Evolutionary conservation across 2,797 vertebrate genomes (phyloP), one percentile per base, ranked within the genome.

Genomic region (Tympanoctomys barrerae): DNA sequence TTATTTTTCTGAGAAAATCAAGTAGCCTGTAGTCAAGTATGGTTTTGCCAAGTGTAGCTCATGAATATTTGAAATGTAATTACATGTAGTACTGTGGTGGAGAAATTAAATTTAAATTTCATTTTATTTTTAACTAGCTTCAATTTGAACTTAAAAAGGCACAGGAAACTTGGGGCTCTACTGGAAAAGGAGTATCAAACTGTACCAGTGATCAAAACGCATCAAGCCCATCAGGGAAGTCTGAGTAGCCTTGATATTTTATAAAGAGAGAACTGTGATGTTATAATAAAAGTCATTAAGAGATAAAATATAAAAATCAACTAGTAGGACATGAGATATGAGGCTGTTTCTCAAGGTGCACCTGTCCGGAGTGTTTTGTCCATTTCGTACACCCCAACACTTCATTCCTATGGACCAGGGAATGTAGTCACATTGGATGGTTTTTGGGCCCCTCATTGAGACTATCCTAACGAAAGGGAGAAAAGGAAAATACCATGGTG

Each of bases 291-390:
- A 6, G 92, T 81, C 22, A 61, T 75, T 59, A 82, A 83, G 91
- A 85, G 84, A 82, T 31, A 81, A 93, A 91, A 75, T 28, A 2
- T 42, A 49, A 82, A 73, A 73, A 54, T 26, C 89, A 31, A 57
- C 11, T 18, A 57, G 46, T 19, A 77, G 73, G 49, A 14, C 81
- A 84, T 80, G 91, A 73, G 8, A 70, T 13, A 46, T 18, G 77
- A 87, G 84, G 39, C 54, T 79, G 26, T 84, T 83, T 91, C 82
- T 49, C 93, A 96, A 90, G 92, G 39, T 33, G 83, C 10, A 54
- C 16, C 24, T 83, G 81, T 18, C 26, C 39, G 68, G 22, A 92
- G 75, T 33, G 86, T 49, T 28, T 68, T 46, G 80, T 8, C 42
- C n/a, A 31, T n/a, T 28, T 68, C 73, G 31, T 49, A 10, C 24